These are phyloP conservation scores for Carcharodon carcharias DNA, from an alignment of 2,797 vertebrate genomes.

Conservation along the genomic window DNA sequence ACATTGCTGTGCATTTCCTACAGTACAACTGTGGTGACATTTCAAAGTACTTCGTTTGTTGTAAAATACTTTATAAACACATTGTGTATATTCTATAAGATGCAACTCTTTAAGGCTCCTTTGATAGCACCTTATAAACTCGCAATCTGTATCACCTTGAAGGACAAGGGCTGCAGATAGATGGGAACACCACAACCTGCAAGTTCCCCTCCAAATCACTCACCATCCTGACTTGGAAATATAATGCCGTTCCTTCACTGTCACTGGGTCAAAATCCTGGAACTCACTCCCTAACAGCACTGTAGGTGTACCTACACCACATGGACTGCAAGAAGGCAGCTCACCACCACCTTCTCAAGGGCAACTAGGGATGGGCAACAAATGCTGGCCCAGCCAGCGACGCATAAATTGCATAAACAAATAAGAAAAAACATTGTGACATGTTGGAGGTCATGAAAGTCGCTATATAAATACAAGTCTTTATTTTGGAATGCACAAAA, in stretches of 20 bases:
- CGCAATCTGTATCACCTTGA: not conserved
- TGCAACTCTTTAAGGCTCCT: not conserved
- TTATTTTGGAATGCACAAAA: not conserved
- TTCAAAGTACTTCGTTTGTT: not conserved
- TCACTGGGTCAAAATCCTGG: not conserved
- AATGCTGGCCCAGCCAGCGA: not conserved
- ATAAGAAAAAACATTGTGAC: not conserved
- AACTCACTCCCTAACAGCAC: not conserved
- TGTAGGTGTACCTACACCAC: not conserved
- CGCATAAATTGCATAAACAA: not conserved
- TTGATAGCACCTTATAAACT: not conserved
- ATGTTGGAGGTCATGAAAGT: not conserved
- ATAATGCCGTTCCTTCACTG: not conserved
- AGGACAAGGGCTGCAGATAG: not conserved
- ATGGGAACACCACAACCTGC: not conserved
- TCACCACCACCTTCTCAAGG: not conserved
- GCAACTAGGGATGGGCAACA: not conserved
- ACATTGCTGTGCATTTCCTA: not conserved
- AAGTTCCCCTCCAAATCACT: not conserved
- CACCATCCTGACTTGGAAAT: not conserved
- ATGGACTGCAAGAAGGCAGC: not conserved
- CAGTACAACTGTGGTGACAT: not conserved
- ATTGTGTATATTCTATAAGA: not conserved
- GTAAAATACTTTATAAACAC: not conserved
- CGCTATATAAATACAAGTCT: not conserved